These are phyloP conservation scores for Rhinichthys osculus DNA, from an alignment of 2,797 vertebrate genomes.

Conservation along the genomic window DNA sequence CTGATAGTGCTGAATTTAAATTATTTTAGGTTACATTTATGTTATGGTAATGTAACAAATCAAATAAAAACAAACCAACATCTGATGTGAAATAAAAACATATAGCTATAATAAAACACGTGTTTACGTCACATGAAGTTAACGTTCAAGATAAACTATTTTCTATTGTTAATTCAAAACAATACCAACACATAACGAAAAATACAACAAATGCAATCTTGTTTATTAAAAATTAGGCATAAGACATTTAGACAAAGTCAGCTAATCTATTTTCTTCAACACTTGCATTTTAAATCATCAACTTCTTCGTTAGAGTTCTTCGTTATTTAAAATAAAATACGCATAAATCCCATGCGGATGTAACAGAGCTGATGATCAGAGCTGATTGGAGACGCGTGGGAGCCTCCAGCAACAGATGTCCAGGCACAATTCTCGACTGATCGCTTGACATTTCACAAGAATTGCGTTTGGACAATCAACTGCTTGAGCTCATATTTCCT, in stretches of 20 bases:
- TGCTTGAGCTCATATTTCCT: constrained; percentile 55
- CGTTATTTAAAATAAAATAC: neutral
- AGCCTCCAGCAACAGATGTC: constrained; percentile 97
- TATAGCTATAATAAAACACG: neutral
- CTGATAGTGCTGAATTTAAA: neutral
- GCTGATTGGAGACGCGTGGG: constrained; percentile 65
- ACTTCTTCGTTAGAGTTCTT: neutral
- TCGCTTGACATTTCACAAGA: constrained; percentile 90
- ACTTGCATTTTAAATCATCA: neutral
- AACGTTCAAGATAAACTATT: neutral
- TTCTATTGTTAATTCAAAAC: constrained; percentile 12
- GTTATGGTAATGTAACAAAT: neutral
- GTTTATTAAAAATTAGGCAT: neutral
- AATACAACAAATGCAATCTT: neutral
- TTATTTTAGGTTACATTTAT: neutral
- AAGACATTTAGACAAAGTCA: neutral
- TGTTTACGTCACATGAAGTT: neutral
- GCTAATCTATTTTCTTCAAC: neutral
- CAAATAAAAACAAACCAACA: neutral
- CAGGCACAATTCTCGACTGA: constrained; percentile 96
- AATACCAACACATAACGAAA: constrained; percentile 8
- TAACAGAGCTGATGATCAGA: constrained; percentile 7
- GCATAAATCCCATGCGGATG: neutral
- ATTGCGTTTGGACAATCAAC: constrained; percentile 99
- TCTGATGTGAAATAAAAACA: neutral